Conservation (phyloP, 1,140 invertebrate genomes). For the Drosophila dunni region DNA sequence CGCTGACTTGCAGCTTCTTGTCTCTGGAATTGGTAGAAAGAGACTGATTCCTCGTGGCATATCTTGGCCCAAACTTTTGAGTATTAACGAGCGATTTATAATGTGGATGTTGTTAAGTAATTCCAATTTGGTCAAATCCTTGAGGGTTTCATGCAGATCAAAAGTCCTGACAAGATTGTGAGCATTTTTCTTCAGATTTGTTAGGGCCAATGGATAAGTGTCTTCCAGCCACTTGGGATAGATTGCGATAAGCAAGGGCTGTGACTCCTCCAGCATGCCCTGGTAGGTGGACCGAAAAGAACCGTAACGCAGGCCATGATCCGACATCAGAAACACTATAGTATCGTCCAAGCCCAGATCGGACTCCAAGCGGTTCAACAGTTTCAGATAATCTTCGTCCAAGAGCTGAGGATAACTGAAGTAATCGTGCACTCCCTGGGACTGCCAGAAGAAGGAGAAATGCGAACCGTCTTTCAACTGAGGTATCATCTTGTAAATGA, state of each 20-base stretch:
- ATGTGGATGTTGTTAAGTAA: slow-evolving; percentile 62
- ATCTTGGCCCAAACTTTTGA: neutral
- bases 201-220: slow-evolving; percentile 87
- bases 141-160: slow-evolving; percentile 90
- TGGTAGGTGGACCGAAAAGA: slow-evolving; percentile 89
- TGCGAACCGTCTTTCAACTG: slow-evolving; percentile 13
- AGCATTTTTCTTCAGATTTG: slow-evolving; percentile 89
- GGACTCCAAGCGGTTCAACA: slow-evolving; percentile 16
- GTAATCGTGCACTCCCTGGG: slow-evolving; percentile 58
- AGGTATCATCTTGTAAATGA: slow-evolving; percentile 38
- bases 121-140: slow-evolving; percentile 86
- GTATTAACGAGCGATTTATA: slow-evolving; percentile 28
- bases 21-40: slow-evolving; percentile 89
- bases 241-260: slow-evolving; percentile 92
- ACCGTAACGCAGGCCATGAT: slow-evolving; percentile 94
- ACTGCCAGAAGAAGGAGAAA: slow-evolving; percentile 66
- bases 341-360: slow-evolving; percentile 87
- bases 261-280: slow-evolving; percentile 92
- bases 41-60: slow-evolving; percentile 89
- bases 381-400: slow-evolving; percentile 38
- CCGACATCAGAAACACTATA: slow-evolving; percentile 92
- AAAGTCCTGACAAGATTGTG: slow-evolving; percentile 91
- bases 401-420: slow-evolving; percentile 29
- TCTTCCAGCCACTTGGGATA: slow-evolving; percentile 90
- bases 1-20: slow-evolving; percentile 89